These are phyloP conservation scores for Rhopalosiphum maidis DNA, from an alignment of 1,140 invertebrate genomes.

Conservation along the genomic window DNA sequence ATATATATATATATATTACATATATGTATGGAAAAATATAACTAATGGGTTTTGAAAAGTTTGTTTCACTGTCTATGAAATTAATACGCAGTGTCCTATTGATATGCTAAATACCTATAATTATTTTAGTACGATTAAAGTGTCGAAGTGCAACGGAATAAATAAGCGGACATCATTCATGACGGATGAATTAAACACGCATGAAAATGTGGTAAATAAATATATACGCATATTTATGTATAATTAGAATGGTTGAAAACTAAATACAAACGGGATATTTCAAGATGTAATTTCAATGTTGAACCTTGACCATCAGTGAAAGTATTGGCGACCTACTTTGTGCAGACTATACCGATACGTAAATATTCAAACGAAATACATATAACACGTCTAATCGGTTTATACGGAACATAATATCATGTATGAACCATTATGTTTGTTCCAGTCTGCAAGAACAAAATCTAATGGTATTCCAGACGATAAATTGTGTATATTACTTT, in stretches of 20 bases:
- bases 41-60: background rate
- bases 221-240: background rate
- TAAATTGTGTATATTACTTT: conserved; percentile 33
- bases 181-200: conserved; percentile 2
- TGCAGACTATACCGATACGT: background rate
- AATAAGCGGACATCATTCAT: conserved; percentile 12
- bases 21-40: background rate
- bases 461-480: background rate
- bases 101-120: conserved; percentile 4
- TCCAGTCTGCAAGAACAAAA: background rate
- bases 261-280: conserved; percentile 32
- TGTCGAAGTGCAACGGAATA: background rate
- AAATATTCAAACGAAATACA: background rate
- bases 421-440: background rate
- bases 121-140: background rate
- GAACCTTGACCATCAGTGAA: conserved; percentile 56
- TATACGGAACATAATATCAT: background rate
- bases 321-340: conserved; percentile 43
- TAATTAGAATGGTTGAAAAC: background rate
- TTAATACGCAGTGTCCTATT: background rate
- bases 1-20: background rate
- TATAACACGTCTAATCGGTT: background rate
- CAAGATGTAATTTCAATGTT: conserved; percentile 49
- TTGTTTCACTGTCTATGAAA: background rate
- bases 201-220: background rate